phyloP scores from a whole-genome alignment of 2,797 vertebrate species.

The Enteromius viviparus region DNA sequence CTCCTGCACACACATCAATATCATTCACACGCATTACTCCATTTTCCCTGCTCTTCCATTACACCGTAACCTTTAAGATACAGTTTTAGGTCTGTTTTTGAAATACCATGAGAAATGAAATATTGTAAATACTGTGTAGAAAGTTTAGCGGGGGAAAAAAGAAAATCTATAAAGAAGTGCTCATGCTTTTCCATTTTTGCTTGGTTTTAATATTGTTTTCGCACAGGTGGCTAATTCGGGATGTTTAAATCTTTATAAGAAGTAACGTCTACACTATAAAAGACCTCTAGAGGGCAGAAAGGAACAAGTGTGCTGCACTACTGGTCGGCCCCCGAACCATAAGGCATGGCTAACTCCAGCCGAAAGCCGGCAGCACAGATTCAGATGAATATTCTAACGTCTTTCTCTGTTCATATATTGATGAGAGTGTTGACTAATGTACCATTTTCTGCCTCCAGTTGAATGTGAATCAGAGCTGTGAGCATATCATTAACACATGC shows the following conservation, averaged over 20 bases:
- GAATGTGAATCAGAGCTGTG: constrained; percentile 55
- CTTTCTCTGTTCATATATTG: constrained; percentile 54
- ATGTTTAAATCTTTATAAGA: neutral
- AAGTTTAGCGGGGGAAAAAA: neutral
- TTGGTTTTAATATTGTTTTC: constrained; percentile 38
- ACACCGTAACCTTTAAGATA: constrained; percentile 72
- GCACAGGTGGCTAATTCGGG: constrained; percentile 9
- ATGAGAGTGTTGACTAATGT: constrained; percentile 59
- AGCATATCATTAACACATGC: constrained; percentile 60
- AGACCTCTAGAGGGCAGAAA: constrained; percentile 62
- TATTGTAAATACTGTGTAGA: constrained; percentile 52
- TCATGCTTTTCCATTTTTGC: constrained; percentile 19
- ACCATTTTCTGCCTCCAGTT: constrained; percentile 52
- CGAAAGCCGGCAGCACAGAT: constrained; percentile 44
- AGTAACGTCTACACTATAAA: neutral
- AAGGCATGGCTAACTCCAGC: constrained; percentile 33
- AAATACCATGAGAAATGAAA: constrained; percentile 67
- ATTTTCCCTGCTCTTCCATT: constrained; percentile 62
- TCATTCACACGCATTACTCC: constrained; percentile 58
- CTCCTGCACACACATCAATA: constrained; percentile 66
- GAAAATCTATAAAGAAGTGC: constrained; percentile 35
- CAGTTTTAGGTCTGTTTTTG: constrained; percentile 65
- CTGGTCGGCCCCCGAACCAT: neutral
- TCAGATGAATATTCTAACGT: constrained; percentile 62
- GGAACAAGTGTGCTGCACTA: constrained; percentile 20